Evolutionary conservation across 2,888 invertebrate genomes (phyloP), one percentile per base, ranked within the genome.

Genomic region (Drosophila putrida): DNA sequence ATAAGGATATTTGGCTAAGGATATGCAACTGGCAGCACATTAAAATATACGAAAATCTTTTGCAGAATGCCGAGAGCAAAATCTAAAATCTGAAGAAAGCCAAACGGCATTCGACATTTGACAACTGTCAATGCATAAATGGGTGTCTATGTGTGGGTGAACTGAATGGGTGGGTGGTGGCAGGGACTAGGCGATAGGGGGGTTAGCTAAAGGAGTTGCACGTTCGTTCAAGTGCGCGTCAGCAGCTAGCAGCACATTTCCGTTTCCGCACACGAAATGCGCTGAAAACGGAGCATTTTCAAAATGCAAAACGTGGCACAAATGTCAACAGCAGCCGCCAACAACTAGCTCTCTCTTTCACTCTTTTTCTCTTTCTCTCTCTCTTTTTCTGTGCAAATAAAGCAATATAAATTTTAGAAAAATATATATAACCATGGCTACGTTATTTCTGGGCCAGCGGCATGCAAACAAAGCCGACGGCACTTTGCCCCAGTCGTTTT

Each of bases 221-320:
- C 72, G 71, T 63, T 88, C 70, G 71, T 63, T 88, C 76, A 85
- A 88, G 86, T 81, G 75, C 72, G 78, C 88, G 85, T 76, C 74
- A 68, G 67, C 63, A 63, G 71, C 77, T 65, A 82, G 87, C 72
- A 89, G 78, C 84, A 85, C 84, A 85, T 85, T 87, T 86, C 89
- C 85, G 85, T 84, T 86, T 89, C 89, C 89, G 85, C 67, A 87
- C 88, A 87, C 89, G 85, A 89, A 86, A 84, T 78, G 84, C 84
- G 87, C 78, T 81, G 67, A 75, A 83, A 86, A 77, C 89, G 82
- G 64, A 89, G 74, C 87, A 89, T 84, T 89, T 89, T 75, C 78
- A 67, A 75, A 87, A 89, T 84, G 85, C 88, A 85, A 89, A 87
- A 87, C 87, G 89, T 89, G 84, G 88, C 79, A 47, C 87, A 83